Base-by-base conservation (phyloP, 92 coral and sea anemone genomes). In the Anthopleura xanthogrammica region DNA sequence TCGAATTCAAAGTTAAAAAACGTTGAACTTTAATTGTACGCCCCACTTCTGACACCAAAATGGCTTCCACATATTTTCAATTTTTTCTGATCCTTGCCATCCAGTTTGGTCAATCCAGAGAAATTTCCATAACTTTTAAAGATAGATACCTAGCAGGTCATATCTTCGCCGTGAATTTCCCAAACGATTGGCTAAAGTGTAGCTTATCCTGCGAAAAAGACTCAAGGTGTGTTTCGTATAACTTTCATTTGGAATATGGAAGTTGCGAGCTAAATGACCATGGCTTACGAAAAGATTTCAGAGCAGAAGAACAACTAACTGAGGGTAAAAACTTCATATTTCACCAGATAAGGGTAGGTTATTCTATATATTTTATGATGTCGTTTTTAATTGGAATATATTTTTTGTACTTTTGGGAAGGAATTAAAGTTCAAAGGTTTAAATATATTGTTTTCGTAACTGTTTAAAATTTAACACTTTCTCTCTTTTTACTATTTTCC, bases 321-420 rank as follows among this genome's bases (percentile, higher is more conserved):
- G 81, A 66, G 12, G 83, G 79, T 19, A 82, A 73, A 40, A 83
- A 86, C 22, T 60, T 83, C 58, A 54, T 90, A 13, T 90, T 90
- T 76, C 92, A 90, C 29, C 92, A 90, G 81, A 78, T 90, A 57
- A 78, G 90, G 85, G 92, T 90, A 75, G 55, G 90, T 55, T 13
- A 58, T 58, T 58, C 14, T 58, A 46, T 46, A 46, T 46, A 46
- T 58, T 58, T 58, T 4, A 12, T 8, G 8, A 14, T 72, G 17
- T 77, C 58, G 29, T 56, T 43, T 29, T 29, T 64, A 16, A 16
- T 48, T 22, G 48, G 19, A 58, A 58, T 14, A 54, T 54, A 54
- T 11, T 16, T 16, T 8, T 54, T 54, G 11, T 54, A 54, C 0
- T 2, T 46, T 46, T 46, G 50, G 50, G 50, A 46, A 46, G 50